Base-by-base conservation (phyloP, 2,113 vertebrate species). In the Calidris pygmaea region DNA sequence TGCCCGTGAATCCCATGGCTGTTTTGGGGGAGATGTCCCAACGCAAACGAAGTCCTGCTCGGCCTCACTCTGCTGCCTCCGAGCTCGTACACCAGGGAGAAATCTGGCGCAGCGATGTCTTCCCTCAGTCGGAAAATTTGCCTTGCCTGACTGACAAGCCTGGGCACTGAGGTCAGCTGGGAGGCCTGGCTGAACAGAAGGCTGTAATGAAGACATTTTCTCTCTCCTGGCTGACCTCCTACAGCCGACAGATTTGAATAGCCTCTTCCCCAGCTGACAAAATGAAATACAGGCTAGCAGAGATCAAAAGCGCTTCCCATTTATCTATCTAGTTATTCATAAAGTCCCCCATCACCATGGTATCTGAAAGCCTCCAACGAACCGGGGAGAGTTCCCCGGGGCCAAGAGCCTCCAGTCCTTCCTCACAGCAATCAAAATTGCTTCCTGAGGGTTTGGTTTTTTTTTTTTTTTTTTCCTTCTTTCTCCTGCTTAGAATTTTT, bases 201-300 rank as follows among this genome's bases (percentile, higher is more conserved):
- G 92, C 93, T 91, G 77, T 96, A 94, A 97, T 97, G 88, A 97
- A 96, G 86, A 95, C 78, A 93, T 96, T 93, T 95, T 95, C 91
- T 71, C 91, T 91, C 82, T 95, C 73, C 94, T 96, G 94, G 84
- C 94, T 97, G 94, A 96, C 95, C 96, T 96, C 94, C 88, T 96
- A 79, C 86, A 92, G 91, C 74, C 14, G 45, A 90, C 91, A 94
- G 92, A 94, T 95, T 97, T 96, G 96, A 97, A 95, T 94, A 93
- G 80, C 90, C 80, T 95, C 96, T 79, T 95, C 90, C 78, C 85
- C 90, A 94, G 92, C 75, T 97, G 96, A 93, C 93, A 95, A 81
- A 87, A 88, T 95, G 95, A 95, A 97, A 97, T 92, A 91, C 83
- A 87, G 70, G 37, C 85, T 91, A 85, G 70, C 85, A 90, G 95